Evolutionary conservation across 2,888 invertebrate species (phyloP), one percentile per base, ranked within the genome.

Genomic region (Drosophila hamatofila): DNA sequence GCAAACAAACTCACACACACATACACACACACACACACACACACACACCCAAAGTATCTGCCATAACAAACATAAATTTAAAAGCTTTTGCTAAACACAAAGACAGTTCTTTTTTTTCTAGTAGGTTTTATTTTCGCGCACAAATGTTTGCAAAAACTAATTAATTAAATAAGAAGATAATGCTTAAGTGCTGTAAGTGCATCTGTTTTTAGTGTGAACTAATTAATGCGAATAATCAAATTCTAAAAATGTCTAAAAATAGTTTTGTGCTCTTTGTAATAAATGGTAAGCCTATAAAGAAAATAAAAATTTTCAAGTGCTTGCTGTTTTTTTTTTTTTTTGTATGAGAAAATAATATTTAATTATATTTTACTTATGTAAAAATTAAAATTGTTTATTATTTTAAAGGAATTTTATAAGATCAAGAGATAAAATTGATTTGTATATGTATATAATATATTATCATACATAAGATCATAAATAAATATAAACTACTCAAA

Each of bases 121-220:
- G 5, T 9, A 12, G 21, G 16, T 35, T 52, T 54, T 8, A n/a
- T 16, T 52, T 44, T 21, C 30, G 51, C 21, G 42, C 16, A 60
- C 35, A 42, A 64, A 35, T 35, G 3, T 60, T 25, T 27, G 12
- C 42, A 23, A 21, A 37, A 61, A 35, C 39, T 37, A 52, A 37
- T 37, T 52, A 37, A 37, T 39, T 39, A n/a, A 37, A 25, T 52
- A 3, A 2, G 23, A 37, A 35, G 35, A 52, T 35, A n/a, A 25
- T 52, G 35, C 37, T 7, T 25, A 52, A 52, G 37, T 52, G 52
- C 52, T n/a, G 4, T 14, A 1, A 7, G 30, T 49, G 30, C 30
- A n/a, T 18, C 5, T 23, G 23, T 23, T n/a, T 35, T 11, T 37
- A 14, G 6, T 52, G 23, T 37, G 12, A 23, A 21, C 33, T 33